Evolutionary conservation across 2,888 invertebrate species (phyloP), one percentile per base, ranked within the genome.

Genomic region (Spodoptera littoralis): DNA sequence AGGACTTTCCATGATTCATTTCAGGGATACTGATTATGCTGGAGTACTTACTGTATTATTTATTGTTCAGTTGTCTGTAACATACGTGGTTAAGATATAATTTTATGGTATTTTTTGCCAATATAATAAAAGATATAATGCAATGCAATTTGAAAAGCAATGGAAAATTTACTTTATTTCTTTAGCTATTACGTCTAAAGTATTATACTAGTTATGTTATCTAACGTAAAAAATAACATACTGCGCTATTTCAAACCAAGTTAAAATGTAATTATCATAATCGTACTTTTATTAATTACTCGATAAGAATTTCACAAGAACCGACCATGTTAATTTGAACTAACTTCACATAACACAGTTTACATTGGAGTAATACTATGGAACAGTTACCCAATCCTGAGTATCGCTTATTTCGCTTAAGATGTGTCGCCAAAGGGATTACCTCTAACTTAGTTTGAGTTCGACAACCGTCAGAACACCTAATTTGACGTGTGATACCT

Each of bases 401-500:
- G 65, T 56, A 63, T 48, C 44, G 22, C 36, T 68, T 59, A 49
- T 56, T 60, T 48, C 44, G 22, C 36, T 68, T 59, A 49, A 30
- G 41, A 69, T 48, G 59, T 56, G 62, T 44, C 65, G 49, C 68
- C 43, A 30, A 60, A 65, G 74, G 64, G 72, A 68, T 50, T 65
- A 68, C 65, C 69, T 55, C 60, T 63, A 66, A 77, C 54, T 72
- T 64, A 61, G 70, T 64, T 67, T 60, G 57, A 72, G 69, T 79
- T 72, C 70, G 65, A 70, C 51, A 66, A 57, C 51, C 61, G 65
- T 70, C 64, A 55, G 60, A 68, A 65, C 51, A 62, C 66, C 60
- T 85, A 84, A 85, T 80, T 77, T 64, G 85, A 85, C 85, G 67
- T 47, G 72, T 73, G 84, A 84, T 65, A 68, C 48, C 64, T 70